Evolutionary conservation across 2,797 vertebrate genomes (phyloP), one percentile per base, ranked within the genome.

Genomic region (Poeciliopsis gracilis): DNA sequence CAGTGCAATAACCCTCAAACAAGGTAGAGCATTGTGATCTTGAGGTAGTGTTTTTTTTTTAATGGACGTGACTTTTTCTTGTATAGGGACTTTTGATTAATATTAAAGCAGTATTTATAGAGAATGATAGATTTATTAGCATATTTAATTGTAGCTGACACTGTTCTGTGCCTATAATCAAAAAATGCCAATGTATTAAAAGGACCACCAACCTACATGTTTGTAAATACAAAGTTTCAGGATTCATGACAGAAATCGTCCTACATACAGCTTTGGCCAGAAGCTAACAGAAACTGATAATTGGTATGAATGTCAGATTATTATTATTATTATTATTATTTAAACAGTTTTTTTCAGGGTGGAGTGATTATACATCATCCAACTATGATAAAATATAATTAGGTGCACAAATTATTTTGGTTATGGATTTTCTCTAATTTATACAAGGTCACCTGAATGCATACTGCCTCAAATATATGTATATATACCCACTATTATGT

Each of bases 141-240:
- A 47, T 33, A 77, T 81, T 83, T 77, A 38, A 76, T 51, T 55
- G n/a, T 82, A 73, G 30, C 80, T 85, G 57, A 45, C 67, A 46
- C 79, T 82, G 73, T 83, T 80, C 80, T 77, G 83, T 91, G 86
- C 86, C 85, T 87, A 63, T 86, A 76, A 70, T 81, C 30, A 72
- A 78, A 77, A 25, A 86, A 41, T 67, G 67, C 67, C 41, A 70
- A 9, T 46, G 67, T 28, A 45, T 70, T 70, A 70, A 28, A 46
- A 28, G 67, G 67, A 70, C 41, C 41, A 46, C 5, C 5, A 16
- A 43, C 41, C 11, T 28, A 70, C 25, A 45, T 41, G 5, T 69
- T 69, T 69, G 12, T 69, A 45, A 70, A 70, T 70, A 16, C 11
- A 70, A 70, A 46, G 25, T 70, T 70, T 70, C 67, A 70, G 41